Evolutionary conservation across 2,888 invertebrate genomes (phyloP).

Genomic region (Andrena bicolor): DNA sequence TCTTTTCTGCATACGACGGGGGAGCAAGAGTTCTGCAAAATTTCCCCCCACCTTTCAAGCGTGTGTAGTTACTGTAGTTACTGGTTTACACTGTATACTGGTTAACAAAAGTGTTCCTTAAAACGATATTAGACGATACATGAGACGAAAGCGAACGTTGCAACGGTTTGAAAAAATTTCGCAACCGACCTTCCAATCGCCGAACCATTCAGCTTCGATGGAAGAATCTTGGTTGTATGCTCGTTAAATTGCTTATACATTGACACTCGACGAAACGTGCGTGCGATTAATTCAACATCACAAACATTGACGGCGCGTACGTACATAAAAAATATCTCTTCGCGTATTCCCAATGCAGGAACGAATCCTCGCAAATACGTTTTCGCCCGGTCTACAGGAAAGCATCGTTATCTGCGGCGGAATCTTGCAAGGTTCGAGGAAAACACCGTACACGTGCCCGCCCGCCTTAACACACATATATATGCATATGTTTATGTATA

Average conservation of each 20-base stretch:
- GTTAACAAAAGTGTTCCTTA: background rate
- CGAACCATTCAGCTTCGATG: background rate
- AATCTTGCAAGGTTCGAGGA: background rate
- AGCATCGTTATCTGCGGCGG: conserved; percentile 17
- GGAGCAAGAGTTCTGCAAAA: background rate
- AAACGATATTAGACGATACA: background rate
- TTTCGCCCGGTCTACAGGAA: conserved; percentile 22
- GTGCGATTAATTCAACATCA: conserved; percentile 37
- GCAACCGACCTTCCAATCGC: background rate
- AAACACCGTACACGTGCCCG: conserved; percentile 48
- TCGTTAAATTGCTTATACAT: conserved; percentile 28
- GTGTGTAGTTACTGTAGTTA: conserved; percentile 1
- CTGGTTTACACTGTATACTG: conserved; percentile 13
- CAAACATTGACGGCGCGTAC: conserved; percentile 37
- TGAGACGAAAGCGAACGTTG: background rate
- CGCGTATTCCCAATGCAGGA: conserved; percentile 50
- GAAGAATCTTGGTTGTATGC: background rate
- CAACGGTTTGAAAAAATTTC: background rate
- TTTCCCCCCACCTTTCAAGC: background rate
- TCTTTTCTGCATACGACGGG: background rate
- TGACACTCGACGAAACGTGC: conserved; percentile 42
- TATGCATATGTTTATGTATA: conserved; percentile 32
- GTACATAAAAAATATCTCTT: conserved; percentile 26
- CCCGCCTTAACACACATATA: conserved; percentile 25
- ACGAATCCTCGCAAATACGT: conserved; percentile 52